Conservation (phyloP, 2,797 vertebrate species). For the Valencia hispanica region DNA sequence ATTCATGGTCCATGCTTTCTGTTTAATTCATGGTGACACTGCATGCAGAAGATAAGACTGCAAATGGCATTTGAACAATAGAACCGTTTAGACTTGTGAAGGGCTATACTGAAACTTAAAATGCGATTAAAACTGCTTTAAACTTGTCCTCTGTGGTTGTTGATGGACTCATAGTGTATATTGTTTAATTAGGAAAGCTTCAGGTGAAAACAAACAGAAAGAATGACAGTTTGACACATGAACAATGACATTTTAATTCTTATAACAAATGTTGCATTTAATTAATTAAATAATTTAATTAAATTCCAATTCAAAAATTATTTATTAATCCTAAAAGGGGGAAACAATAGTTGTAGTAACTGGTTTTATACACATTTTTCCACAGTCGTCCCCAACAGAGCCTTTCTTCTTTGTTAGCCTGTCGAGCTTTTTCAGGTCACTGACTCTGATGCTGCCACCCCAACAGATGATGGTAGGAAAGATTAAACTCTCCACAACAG, state of each 20-base stretch:
- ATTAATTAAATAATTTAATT: not conserved
- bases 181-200: constrained; percentile 24
- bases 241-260: not conserved
- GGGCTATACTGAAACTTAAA: constrained; percentile 66
- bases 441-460: not conserved
- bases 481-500: not conserved
- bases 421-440: not conserved
- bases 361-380: not conserved
- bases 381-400: not conserved
- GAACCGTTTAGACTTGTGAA: constrained; percentile 69
- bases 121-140: constrained; percentile 78
- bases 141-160: constrained; percentile 62
- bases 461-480: not conserved
- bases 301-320: not conserved
- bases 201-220: constrained; percentile 35
- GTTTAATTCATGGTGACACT: constrained; percentile 63
- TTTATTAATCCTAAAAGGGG: not conserved
- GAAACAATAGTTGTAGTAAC: not conserved
- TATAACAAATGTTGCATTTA: not conserved
- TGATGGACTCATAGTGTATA: constrained; percentile 42
- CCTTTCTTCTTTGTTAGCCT: not conserved
- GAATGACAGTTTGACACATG: constrained; percentile 10
- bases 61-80: constrained; percentile 69
- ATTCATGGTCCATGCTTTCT: constrained; percentile 62
- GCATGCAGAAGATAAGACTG: constrained; percentile 67